Percentiles rank a stretch among this genome's conserved stretches.
phyloP scores from a whole-genome alignment of 2,888 invertebrate genomes.

The Zelleria hepariella region DNA sequence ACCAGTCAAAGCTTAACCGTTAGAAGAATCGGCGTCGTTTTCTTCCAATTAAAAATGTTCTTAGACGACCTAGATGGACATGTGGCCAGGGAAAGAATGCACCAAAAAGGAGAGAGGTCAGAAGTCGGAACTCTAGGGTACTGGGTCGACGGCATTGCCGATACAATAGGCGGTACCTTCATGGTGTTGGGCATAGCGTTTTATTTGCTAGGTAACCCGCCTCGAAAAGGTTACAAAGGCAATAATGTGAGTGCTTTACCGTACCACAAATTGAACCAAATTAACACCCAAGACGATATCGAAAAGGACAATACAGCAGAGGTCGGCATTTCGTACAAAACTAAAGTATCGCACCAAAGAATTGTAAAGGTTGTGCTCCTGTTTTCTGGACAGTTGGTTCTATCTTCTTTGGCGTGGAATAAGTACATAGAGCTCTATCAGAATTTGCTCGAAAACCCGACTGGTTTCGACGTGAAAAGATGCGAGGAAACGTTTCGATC shows the following conservation, averaged over 20 bases:
- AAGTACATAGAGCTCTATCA: constrained; percentile 86
- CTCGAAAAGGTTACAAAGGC: constrained; percentile 76
- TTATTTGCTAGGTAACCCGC: constrained; percentile 80
- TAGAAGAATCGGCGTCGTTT: constrained; percentile 79
- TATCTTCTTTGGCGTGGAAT: constrained; percentile 87
- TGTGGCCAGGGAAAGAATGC: constrained; percentile 82
- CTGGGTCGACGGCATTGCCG: constrained; percentile 86
- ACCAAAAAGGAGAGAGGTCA: constrained; percentile 82
- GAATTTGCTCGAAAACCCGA: constrained; percentile 78
- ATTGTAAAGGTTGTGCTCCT: constrained; percentile 76
- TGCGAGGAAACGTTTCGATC: constrained; percentile 76
- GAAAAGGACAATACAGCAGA: constrained; percentile 57
- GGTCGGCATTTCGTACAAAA: constrained; percentile 75
- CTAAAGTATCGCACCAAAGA: constrained; percentile 77
- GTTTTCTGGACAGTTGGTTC: constrained; percentile 78
- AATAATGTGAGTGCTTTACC: constrained; percentile 75
- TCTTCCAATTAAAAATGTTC: constrained; percentile 87
- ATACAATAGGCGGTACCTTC: constrained; percentile 81
- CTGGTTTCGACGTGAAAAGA: constrained; percentile 59
- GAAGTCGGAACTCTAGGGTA: constrained; percentile 87
- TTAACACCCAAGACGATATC: constrained; percentile 54
- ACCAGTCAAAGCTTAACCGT: constrained; percentile 79
- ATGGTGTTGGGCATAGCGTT: constrained; percentile 78
- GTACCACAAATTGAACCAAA: constrained; percentile 59
- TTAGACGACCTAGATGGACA: constrained; percentile 90